These are phyloP conservation scores for Mareca strepera DNA, from an alignment of 2,797 vertebrate species.

Conservation along the genomic window DNA sequence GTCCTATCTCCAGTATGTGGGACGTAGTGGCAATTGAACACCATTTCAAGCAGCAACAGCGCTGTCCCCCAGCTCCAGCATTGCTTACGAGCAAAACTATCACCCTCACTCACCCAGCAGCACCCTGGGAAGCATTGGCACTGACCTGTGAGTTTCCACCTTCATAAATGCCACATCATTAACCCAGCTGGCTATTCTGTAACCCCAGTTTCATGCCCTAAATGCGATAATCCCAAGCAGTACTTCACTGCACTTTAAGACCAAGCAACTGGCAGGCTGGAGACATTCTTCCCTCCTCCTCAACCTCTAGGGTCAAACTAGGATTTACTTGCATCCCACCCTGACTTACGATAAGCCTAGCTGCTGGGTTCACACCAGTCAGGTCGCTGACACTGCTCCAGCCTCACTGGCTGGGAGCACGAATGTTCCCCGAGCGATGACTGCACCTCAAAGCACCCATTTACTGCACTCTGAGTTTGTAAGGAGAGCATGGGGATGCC, in stretches of 20 bases:
- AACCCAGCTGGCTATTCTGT: neutral
- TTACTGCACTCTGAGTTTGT: neutral
- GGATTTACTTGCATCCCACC: neutral
- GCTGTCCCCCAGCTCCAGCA: neutral
- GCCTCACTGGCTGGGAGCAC: fast-evolving
- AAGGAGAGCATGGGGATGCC: neutral
- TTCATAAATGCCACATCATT: neutral
- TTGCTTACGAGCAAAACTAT: neutral
- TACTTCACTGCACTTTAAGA: neutral
- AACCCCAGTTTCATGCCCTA: neutral
- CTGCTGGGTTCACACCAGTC: neutral
- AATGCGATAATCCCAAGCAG: neutral
- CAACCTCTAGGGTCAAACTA: neutral
- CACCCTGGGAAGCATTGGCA: neutral
- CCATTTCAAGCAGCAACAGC: neutral
- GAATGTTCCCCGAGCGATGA: neutral
- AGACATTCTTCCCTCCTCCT: neutral
- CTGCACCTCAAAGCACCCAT: neutral
- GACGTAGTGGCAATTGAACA: neutral
- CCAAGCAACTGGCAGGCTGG: neutral
- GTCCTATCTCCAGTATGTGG: neutral
- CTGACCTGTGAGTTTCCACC: neutral
- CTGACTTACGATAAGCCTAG: neutral
- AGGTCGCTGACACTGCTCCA: fast-evolving
- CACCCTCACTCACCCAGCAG: neutral